Conservation (phyloP, 2,113 vertebrate genomes). For the Pyrgilauda ruficollis region DNA sequence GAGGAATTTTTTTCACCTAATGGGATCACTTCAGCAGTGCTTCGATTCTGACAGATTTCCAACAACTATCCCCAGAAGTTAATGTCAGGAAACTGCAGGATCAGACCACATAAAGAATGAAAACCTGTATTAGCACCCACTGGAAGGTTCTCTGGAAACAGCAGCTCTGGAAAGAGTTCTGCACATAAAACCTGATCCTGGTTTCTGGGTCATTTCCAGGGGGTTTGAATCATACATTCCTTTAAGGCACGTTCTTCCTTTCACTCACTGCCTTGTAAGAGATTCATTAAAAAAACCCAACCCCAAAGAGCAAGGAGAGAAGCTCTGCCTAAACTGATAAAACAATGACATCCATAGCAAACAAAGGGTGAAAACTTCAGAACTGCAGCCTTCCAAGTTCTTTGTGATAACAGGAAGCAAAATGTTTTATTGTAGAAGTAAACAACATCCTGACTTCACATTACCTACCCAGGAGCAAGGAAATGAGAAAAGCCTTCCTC, state of each 20-base stretch:
- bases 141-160: conserved; percentile 38
- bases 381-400: not conserved
- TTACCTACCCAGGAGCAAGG: not conserved
- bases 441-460: not conserved
- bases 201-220: not conserved
- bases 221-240: not conserved
- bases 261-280: not conserved
- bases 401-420: conserved; percentile 16
- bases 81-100: not conserved
- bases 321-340: not conserved
- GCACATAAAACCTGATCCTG: not conserved
- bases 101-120: not conserved
- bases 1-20: not conserved
- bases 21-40: not conserved
- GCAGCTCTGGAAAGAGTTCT: not conserved
- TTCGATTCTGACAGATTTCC: fast-evolving
- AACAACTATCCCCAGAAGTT: not conserved
- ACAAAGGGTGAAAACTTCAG: conserved; percentile 24
- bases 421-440: not conserved
- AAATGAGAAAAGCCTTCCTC: not conserved
- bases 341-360: not conserved
- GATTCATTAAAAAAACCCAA: not conserved
- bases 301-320: not conserved
- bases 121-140: not conserved
- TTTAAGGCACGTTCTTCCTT: conserved; percentile 1